Base-by-base conservation (phyloP, 2,797 vertebrate genomes). In the Channallabes apus region DNA sequence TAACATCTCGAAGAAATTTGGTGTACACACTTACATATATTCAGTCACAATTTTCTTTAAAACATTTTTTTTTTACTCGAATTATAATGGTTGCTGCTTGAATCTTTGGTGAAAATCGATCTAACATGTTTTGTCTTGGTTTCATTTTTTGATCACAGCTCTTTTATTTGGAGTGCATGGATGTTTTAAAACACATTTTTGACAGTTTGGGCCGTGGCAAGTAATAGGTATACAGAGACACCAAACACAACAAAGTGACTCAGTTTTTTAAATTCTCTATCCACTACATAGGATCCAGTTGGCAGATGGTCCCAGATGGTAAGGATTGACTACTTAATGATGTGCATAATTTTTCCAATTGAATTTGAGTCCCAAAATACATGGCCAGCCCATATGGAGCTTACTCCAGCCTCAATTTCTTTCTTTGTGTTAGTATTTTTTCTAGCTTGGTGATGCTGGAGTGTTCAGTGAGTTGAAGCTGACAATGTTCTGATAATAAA, bases 271-370 rank as follows among this genome's bases (percentile, higher is more conserved):
- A 46, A 67, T 59, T 35, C 35, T 38, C 67, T 35, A 7, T 51
- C 15, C 38, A 65, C 56, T 56, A 85, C 18, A 58, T 11, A 76
- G 51, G 62, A 32, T 82, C 58, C 78, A 86, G 68, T 59, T 86
- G 84, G 84, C 86, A 87, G 78, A 87, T 73, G 82, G 83, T 76
- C 24, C 79, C 68, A 86, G 86, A 84, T 68, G 71, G 75, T 38
- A 73, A 41, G 61, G 65, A 75, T 75, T 83, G 82, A 86, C 68
- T 41, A 83, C 54, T 84, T 67, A 72, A 82, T 68, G 58, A 5
- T 41, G 56, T 27, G 22, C 80, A 86, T 87, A 82, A 86, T 87
- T 87, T 80, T 80, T 27, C 51, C 82, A 75, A 84, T 77, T 84
- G 59, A 86, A 87, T 86, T 82, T 80, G 58, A 80, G 20, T 81